These are phyloP conservation scores for Rhynchonycteris naso DNA, from an alignment of 2,797 vertebrate genomes.

Conservation along the genomic window DNA sequence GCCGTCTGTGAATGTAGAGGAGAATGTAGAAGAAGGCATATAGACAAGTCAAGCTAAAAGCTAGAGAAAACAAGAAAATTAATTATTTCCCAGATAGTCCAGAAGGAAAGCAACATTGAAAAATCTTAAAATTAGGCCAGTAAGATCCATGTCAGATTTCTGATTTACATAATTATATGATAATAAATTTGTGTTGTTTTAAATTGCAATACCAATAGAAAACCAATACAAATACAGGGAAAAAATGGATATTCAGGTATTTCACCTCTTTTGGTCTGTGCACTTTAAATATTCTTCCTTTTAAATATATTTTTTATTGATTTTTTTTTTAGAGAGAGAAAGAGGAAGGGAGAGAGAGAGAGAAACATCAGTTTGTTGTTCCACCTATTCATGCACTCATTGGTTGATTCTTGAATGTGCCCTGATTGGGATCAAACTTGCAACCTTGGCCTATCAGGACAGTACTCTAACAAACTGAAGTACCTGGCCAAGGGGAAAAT, in stretches of 20 bases:
- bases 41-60: background rate
- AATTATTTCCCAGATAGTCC: background rate
- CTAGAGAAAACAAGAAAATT: background rate
- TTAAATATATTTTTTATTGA: background rate
- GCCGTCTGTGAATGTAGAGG: background rate
- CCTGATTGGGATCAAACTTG: too few species aligned
- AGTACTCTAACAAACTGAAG: too few species aligned
- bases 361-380: too few species aligned
- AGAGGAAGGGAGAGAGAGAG: too few species aligned
- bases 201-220: background rate
- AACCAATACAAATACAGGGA: background rate
- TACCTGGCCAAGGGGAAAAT: background rate
- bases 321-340: too few species aligned
- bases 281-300: slow-evolving; percentile 6
- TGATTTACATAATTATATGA: background rate
- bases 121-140: background rate
- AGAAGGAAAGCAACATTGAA: background rate
- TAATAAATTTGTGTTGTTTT: background rate
- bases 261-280: background rate
- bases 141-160: background rate
- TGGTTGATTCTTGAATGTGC: too few species aligned
- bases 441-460: too few species aligned
- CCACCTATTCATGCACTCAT: too few species aligned
- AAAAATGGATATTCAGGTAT: background rate
- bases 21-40: background rate